Evolutionary conservation across 1,140 invertebrate genomes (phyloP), one percentile per base, ranked within the genome.

Genomic region (Hyles vespertilio): DNA sequence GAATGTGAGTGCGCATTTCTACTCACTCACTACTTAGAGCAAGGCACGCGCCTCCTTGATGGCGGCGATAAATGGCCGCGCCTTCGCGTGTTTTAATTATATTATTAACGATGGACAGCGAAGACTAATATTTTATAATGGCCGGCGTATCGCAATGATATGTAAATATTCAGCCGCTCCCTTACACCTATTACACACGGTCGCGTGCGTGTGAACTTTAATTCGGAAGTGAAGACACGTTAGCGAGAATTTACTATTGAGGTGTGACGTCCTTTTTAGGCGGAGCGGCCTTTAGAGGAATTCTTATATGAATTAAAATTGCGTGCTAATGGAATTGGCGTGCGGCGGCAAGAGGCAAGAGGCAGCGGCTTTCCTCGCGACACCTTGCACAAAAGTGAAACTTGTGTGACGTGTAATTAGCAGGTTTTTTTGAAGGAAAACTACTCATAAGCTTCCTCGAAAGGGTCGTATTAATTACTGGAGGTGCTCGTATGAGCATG

Each of bases 31-130:
- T n/a, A n/a, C 46, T n/a, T 10, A 5, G 12, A 32, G 50, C 3
- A 7, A 48, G 44, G 45, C 51, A 48, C 44, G 46, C 54, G 54
- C 52, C 43, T 54, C 47, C 84, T 84, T 80, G 81, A 86, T 84
- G 77, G 77, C 63, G 43, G 62, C 70, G 77, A 84, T 81, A 84
- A 84, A 75, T 80, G 58, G 70, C 77, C 81, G 69, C 79, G 74
- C 83, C 81, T 85, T 81, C 57, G 82, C 83, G 79, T 85, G 79
- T 84, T 88, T 84, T 88, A 88, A 88, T 88, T 88, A 88, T 86
- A 85, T 84, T 86, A 88, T 85, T 85, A 86, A 88, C 78, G 67
- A 75, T 72, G 81, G 66, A 62, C 70, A 67, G 69, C 74, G 70
- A 86, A 84, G 77, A 76, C 74, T 86, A 84, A 87, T 87, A 83